phyloP scores from a whole-genome alignment of 2,113 vertebrate genomes.

The Myotis brandtii region DNA sequence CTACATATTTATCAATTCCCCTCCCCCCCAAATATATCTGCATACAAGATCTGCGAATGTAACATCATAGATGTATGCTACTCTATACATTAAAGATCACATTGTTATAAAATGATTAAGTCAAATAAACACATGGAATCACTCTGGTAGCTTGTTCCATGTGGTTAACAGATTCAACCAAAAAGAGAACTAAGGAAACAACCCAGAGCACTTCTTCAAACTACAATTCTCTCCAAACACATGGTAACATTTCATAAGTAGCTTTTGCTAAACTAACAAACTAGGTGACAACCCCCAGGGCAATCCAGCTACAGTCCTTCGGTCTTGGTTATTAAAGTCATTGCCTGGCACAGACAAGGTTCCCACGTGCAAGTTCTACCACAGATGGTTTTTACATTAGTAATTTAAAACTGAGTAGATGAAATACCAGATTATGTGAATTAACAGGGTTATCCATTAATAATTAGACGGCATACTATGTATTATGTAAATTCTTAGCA shows the following conservation, averaged over 20 bases:
- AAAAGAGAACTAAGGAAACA: not conserved
- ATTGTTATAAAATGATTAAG: not conserved
- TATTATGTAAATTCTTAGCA: conserved; percentile 15
- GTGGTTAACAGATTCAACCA: not conserved
- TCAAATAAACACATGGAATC: not conserved
- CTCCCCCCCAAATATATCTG: no score
- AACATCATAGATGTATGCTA: not conserved
- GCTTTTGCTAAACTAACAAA: not conserved
- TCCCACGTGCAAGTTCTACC: not conserved
- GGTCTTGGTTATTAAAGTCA: not conserved
- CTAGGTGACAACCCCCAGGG: not conserved
- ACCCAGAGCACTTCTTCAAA: not conserved
- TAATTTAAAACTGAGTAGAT: not conserved
- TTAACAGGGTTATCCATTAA: conserved; percentile 1
- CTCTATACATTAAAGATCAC: not conserved
- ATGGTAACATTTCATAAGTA: not conserved
- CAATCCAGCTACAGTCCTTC: not conserved
- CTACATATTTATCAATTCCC: not conserved
- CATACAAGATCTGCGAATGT: not conserved
- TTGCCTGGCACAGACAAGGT: not conserved
- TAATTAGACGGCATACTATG: not conserved
- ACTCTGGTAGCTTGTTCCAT: not conserved
- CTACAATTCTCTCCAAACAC: not conserved
- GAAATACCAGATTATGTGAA: not conserved
- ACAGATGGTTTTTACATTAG: not conserved